Base-by-base conservation (phyloP, 2,113 vertebrate species). In the Bubo bubo region DNA sequence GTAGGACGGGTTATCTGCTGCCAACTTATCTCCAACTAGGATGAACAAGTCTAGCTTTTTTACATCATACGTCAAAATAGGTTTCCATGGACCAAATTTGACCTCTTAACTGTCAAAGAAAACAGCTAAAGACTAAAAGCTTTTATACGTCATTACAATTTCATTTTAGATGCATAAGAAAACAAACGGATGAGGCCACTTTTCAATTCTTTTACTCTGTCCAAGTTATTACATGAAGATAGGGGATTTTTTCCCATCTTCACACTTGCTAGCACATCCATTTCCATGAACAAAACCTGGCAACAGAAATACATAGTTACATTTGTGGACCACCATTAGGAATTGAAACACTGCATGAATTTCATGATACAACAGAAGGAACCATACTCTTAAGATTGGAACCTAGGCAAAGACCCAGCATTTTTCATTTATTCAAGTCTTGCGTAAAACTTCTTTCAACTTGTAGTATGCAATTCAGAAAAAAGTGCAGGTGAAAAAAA, bases 351-450 rank as follows among this genome's bases (percentile, higher is more conserved):
- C 5, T 49, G 27, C 41, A 59, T 17, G 2, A 55, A 55, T 58
- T 88, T 77, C 11, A 47, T 27, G 12, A 28, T 20, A 37, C 15
- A 50, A 37, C 17, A 71, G 56, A 81, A 75, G 55, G 39, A 93
- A 52, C 30, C 14, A 20, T 21, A 41, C 6, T 74, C 14, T 85
- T 85, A 47, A 43, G 21, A 49, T 6, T 60, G 15, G 52, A 86
- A 66, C 4, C 4, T 24, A 32, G 26, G 17, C 8, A 70, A 79
- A 92, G 71, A 0, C 0, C 1, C 16, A 82, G 14, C 3, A 30
- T 63, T 90, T 92, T 70, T 64, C 4, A 64, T 68, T 79, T 64
- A 64, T 32, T 68, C 3, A 8, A 49, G 28, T 53, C 20, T n/a
- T 58, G 16, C 16, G 26, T 43, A 90, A 79, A 88, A 59, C 10